phyloP scores from a whole-genome alignment of 30 jellyfish, hydroid and myxozoan species.

The Aurelia coerulea region DNA sequence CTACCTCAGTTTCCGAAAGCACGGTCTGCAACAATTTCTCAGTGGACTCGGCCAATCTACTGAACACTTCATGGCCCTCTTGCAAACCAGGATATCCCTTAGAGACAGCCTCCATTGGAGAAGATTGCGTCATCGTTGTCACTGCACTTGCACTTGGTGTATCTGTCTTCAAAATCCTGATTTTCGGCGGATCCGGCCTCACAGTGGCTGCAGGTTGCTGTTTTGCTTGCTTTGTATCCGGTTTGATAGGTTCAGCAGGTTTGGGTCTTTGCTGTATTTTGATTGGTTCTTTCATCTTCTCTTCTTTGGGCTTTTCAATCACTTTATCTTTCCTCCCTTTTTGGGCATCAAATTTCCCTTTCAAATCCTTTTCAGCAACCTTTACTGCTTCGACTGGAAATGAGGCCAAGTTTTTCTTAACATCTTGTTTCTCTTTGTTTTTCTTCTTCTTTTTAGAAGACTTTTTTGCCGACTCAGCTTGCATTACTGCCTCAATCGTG shows the following conservation, averaged over 20 bases:
- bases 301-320: constrained; percentile 29
- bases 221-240: constrained; percentile 17
- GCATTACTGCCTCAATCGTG: constrained; percentile 36
- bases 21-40: constrained; percentile 93
- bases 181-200: constrained; percentile 75
- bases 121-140: constrained; percentile 66
- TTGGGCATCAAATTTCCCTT: constrained; percentile 11
- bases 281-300: constrained; percentile 64
- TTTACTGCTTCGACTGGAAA: neutral
- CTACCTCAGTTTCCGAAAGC: constrained; percentile 92
- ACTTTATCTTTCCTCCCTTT: constrained; percentile 32
- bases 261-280: constrained; percentile 72
- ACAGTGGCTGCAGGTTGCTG: constrained; percentile 14
- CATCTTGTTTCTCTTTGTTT: constrained; percentile 48
- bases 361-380: constrained; percentile 22
- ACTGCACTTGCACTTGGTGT: constrained; percentile 60
- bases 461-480: constrained; percentile 50
- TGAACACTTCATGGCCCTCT: constrained; percentile 84
- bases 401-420: neutral
- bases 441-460: constrained; percentile 74
- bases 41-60: constrained; percentile 92
- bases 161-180: constrained; percentile 67
- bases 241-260: constrained; percentile 32
- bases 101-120: constrained; percentile 69
- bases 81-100: constrained; percentile 66